Base-by-base conservation (phyloP, 2,797 vertebrate species). In the Chromis chromis region DNA sequence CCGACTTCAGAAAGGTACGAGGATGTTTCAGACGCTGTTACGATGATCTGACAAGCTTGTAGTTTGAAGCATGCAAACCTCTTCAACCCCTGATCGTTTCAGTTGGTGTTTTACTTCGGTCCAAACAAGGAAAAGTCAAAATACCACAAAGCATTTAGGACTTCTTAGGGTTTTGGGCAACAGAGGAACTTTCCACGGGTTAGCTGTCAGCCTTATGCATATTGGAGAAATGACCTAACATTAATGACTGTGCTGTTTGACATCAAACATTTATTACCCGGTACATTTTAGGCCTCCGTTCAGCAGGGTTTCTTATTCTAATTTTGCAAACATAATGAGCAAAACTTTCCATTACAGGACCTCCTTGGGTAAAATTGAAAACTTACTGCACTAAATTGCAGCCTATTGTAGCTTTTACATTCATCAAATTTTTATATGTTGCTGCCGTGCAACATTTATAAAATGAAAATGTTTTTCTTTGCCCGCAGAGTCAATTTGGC, bases 281-380 rank as follows among this genome's bases (percentile, higher is more conserved):
- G 31, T 8, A 31, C 31, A 31, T 31, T 31, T 31, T 31, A 19
- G 13, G 24, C 33, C 31, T 62, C 44, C n/a, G 6, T 53, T 63
- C 16, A 40, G 22, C n/a, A 55, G n/a, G 7, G 13, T 79, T 64
- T 31, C 25, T 40, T 27, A 25, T 19, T 64, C 17, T 33, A 4
- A 22, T 19, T 36, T 8, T 25, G 25, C 55, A 74, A 66, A 67
- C 27, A 60, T 52, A 60, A 57, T 57, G 39, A 59, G 6, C 25
- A 22, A 66, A 40, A n/a, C 12, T 17, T 59, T 16, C 16, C 22
- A 60, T 65, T 54, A 53, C 44, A 53, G 7, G 4, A 14, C 28
- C 8, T 67, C 31, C 7, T 33, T 17, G 11, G 11, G 25, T 59
- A 24, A 63, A 53, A 65, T 8, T 11, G 25, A 19, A 63, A 59